Evolutionary conservation across 2,797 vertebrate genomes (phyloP).

Genomic region (Myotis planiceps): DNA sequence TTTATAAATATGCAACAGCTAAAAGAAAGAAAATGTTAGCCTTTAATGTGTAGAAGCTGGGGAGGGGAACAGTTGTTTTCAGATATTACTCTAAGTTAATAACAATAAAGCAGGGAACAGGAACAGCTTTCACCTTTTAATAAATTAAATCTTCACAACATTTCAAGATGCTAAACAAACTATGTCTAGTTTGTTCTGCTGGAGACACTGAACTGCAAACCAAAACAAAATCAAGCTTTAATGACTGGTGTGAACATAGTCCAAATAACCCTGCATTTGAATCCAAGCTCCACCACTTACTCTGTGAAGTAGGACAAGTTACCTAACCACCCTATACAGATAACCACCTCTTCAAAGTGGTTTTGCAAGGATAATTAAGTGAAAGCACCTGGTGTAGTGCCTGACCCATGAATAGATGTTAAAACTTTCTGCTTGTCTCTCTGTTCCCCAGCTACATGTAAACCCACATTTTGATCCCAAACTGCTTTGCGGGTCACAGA

Average conservation of each 20-base stretch:
- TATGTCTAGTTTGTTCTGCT: conserved; percentile 30
- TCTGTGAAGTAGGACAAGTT: conserved; percentile 36
- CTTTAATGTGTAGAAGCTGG: background rate
- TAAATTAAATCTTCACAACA: background rate
- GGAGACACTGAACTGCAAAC: background rate
- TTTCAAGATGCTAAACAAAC: conserved; percentile 28
- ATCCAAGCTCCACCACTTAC: background rate
- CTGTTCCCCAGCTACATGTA: background rate
- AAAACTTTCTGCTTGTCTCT: conserved; percentile 14
- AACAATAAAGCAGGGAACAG: background rate
- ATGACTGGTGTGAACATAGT: background rate
- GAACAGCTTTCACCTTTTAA: background rate
- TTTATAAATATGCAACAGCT: conserved; percentile 35
- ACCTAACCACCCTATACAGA: background rate
- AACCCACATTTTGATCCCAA: conserved; percentile 51
- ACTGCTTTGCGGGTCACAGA: conserved; percentile 21
- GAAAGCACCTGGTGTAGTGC: conserved; percentile 33
- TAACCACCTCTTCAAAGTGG: conserved; percentile 25
- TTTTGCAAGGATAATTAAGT: conserved; percentile 59
- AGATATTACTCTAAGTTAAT: conserved; percentile 29
- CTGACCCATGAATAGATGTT: background rate
- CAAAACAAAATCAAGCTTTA: conserved; percentile 56
- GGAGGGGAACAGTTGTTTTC: background rate
- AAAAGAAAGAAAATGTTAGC: background rate
- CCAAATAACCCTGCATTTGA: conserved; percentile 8